phyloP scores from a whole-genome alignment of 2,797 vertebrate genomes.

The Trichosurus vulpecula region DNA sequence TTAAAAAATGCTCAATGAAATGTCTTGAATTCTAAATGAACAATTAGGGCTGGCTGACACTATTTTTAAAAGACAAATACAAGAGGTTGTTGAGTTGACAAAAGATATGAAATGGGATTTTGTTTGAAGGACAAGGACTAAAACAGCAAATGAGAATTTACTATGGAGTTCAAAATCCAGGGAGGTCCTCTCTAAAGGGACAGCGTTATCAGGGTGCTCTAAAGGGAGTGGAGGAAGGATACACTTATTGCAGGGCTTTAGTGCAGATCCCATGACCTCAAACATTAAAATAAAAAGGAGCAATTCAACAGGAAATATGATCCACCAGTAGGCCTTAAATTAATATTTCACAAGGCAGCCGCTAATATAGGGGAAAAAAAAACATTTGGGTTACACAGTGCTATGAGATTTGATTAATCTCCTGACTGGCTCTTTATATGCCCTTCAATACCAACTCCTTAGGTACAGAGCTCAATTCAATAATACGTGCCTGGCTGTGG shows the following conservation, averaged over 20 bases:
- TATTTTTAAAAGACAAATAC: background rate
- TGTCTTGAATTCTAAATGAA: background rate
- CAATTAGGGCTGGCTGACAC: background rate
- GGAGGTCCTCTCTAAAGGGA: background rate
- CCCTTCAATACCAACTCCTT: background rate
- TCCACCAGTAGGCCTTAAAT: rapidly evolving
- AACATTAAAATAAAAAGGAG: background rate
- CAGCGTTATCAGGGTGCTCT: rapidly evolving
- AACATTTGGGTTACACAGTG: background rate
- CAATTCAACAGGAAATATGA: background rate
- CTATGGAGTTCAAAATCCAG: background rate
- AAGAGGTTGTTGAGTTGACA: background rate
- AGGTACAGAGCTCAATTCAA: background rate
- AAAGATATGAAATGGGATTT: background rate
- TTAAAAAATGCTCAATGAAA: background rate
- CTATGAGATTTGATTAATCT: background rate
- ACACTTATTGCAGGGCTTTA: background rate
- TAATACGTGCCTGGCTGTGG: background rate
- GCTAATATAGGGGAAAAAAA: background rate
- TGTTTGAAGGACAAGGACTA: background rate
- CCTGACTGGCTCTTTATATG: rapidly evolving
- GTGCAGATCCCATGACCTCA: background rate
- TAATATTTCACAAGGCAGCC: rapidly evolving
- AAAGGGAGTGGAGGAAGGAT: background rate
- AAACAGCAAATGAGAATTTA: background rate